phyloP scores from a whole-genome alignment of 2,888 invertebrate genomes.

The Heliconius hortense region DNA sequence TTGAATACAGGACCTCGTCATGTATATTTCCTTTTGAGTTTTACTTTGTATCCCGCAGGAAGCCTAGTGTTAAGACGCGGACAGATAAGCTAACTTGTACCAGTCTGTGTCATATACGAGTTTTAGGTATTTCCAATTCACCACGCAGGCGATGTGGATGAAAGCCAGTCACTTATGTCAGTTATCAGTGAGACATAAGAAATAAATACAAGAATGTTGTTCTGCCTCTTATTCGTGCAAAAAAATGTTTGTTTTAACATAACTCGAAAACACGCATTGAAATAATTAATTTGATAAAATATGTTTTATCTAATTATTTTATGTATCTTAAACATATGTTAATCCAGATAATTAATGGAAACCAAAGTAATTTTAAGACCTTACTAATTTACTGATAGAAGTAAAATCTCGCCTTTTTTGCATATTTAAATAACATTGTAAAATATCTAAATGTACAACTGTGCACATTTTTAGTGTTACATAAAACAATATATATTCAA shows the following conservation, averaged over 20 bases:
- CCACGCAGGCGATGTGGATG: too few species aligned
- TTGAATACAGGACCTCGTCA: too few species aligned
- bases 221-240: neutral
- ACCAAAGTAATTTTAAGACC: neutral
- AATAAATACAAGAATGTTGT: neutral
- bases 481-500: neutral
- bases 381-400: neutral
- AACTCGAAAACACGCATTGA: neutral
- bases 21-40: too few species aligned
- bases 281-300: neutral
- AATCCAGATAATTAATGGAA: neutral
- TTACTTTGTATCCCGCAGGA: too few species aligned
- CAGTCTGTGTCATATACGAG: too few species aligned
- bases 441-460: too few species aligned
- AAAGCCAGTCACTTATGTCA: too few species aligned
- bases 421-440: neutral
- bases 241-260: neutral
- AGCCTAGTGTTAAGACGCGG: too few species aligned
- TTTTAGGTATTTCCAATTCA: too few species aligned
- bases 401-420: neutral
- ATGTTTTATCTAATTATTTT: neutral
- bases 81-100: too few species aligned
- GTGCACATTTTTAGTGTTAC: neutral
- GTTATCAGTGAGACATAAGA: neutral
- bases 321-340: neutral